Evolutionary conservation across 2,113 vertebrate species (phyloP), one percentile per base, ranked within the genome.

Genomic region (Thymallus thymallus): DNA sequence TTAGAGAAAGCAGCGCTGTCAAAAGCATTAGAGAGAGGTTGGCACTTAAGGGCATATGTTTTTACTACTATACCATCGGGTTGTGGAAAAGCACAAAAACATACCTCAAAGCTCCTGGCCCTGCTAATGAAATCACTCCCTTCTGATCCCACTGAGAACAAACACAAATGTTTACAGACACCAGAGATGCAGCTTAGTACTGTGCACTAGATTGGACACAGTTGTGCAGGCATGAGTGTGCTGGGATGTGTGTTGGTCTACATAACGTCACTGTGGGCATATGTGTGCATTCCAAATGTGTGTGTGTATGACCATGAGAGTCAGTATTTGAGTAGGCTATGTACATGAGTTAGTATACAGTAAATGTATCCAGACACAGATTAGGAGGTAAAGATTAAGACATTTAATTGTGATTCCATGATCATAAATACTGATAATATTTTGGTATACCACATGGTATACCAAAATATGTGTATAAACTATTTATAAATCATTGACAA

Each of bases 1-100:
- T 93, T 91, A 93, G 86, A 92, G 91, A 91, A 91, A 93, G 84
- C 91, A 92, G 91, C 75, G 82, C 93, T 93, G 93, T 94, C 92
- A 94, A 84, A 93, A 91, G 88, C 90, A 92, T 90, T 93, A 91
- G 88, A 84, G 82, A 80, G 90, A 90, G 91, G 88, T 88, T 88
- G 80, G 0, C 88, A 90, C 92, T 92, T 93, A 90, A 92, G 91
- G 91, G 92, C 91, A 94, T 92, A 92, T 92, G 91, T 87, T 93
- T 92, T 91, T 90, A 88, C 88, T 86, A 86, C 86, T 81, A 84
- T 80, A 92, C 83, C 87, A 90, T 90, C 77, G 84, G 89, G 87
- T 91, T 76, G 85, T 81, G 85, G 84, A 86, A 88, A 89, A 87
- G 81, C 84, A 83, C 87, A 88, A 85, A 89, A 86, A 90, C 90